phyloP scores from a whole-genome alignment of 2,888 invertebrate species.

The Caenorhabditis sp. region DNA sequence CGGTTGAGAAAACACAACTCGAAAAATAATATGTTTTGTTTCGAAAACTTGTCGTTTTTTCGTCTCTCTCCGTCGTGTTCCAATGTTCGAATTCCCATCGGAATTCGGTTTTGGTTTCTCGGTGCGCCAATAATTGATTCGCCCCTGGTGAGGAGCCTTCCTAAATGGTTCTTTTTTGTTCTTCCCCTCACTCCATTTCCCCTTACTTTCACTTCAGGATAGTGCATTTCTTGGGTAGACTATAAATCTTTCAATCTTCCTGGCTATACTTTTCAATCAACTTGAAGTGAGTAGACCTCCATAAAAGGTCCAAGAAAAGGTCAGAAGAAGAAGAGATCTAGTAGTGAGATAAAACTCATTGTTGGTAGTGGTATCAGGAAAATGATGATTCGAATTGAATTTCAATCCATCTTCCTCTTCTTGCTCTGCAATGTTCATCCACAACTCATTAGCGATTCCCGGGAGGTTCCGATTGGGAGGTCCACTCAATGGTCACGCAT shows the following conservation, averaged over 20 bases:
- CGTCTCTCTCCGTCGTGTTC: slow-evolving; percentile 15
- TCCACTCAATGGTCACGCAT: slow-evolving; percentile 56
- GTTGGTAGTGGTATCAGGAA: neutral
- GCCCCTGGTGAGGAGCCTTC: slow-evolving; percentile 54
- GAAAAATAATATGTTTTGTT: slow-evolving; percentile 18
- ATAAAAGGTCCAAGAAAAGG: neutral
- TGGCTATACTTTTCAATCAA: slow-evolving; percentile 27
- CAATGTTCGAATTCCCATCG: slow-evolving; percentile 21
- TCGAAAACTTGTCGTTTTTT: slow-evolving; percentile 24
- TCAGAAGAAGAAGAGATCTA: slow-evolving; percentile 5
- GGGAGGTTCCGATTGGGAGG: slow-evolving; percentile 38
- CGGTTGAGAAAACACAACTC: neutral
- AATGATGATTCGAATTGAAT: slow-evolving; percentile 4
- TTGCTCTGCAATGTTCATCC: slow-evolving; percentile 30
- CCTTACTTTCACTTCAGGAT: slow-evolving; percentile 10
- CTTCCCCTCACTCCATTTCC: slow-evolving; percentile 1
- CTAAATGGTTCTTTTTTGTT: slow-evolving; percentile 24
- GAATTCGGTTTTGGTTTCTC: slow-evolving; percentile 26
- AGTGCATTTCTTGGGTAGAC: neutral
- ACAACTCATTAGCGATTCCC: slow-evolving; percentile 53
- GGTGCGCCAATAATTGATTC: slow-evolving; percentile 59
- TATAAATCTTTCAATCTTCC: slow-evolving; percentile 37
- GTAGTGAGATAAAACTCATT: slow-evolving; percentile 21
- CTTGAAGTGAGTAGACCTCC: slow-evolving; percentile 6
- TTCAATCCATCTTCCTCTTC: slow-evolving; percentile 25